Percentiles rank a stretch among this genome's conserved stretches.
phyloP scores from a whole-genome alignment of 2,797 vertebrate species.

The Enteromius anoplus region DNA sequence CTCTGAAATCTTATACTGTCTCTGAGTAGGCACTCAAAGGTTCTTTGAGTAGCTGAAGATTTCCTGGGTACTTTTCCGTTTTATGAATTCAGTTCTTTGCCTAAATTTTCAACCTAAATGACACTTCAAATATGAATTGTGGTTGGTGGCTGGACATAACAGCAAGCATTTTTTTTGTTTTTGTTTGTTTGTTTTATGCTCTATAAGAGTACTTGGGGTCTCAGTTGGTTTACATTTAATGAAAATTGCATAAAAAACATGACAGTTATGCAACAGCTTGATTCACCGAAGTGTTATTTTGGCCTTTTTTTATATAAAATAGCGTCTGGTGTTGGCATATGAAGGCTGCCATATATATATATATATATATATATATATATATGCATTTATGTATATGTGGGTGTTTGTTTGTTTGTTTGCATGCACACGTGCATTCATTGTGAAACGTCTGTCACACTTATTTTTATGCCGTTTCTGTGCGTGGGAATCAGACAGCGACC shows the following conservation, averaged over 20 bases:
- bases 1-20: neutral
- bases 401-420: constrained; percentile 24
- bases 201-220: neutral
- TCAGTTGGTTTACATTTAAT: neutral
- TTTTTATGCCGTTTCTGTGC: neutral
- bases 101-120: neutral
- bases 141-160: neutral
- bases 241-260: constrained; percentile 4
- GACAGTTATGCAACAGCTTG: constrained; percentile 16
- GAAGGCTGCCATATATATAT: neutral
- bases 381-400: neutral
- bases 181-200: neutral
- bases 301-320: neutral
- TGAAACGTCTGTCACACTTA: neutral
- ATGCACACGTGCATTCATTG: constrained; percentile 13
- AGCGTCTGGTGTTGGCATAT: neutral
- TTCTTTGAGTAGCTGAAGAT: neutral
- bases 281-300: constrained; percentile 6
- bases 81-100: neutral
- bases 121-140: neutral
- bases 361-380: neutral
- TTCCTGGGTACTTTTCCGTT: neutral
- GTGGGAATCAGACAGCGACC: neutral
- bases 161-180: neutral
- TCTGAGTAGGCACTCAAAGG: neutral